A percentile compares a stretch with the other conserved stretches of the same genome.
phyloP scores from a whole-genome alignment of 2,888 invertebrate genomes.

The Plebejus melissa region DNA sequence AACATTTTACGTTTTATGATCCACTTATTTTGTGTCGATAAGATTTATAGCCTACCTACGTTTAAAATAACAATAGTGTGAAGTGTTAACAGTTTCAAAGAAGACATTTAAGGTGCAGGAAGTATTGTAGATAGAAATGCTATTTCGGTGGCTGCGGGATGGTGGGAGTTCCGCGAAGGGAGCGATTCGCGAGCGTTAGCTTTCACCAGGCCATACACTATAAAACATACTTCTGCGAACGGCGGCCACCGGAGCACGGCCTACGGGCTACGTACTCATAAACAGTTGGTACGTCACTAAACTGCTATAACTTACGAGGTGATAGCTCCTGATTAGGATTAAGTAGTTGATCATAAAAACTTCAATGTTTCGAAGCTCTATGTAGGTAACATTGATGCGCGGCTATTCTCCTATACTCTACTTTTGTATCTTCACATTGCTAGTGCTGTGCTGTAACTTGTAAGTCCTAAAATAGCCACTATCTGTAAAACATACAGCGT shows the following conservation, averaged over 20 bases:
- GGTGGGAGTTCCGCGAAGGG: slow-evolving; percentile 43
- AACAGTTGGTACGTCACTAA: slow-evolving; percentile 42
- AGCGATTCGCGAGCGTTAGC: slow-evolving; percentile 55
- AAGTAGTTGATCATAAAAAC: not conserved
- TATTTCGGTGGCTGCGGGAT: slow-evolving; percentile 37
- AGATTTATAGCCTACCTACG: not conserved
- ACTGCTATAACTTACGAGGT: slow-evolving; percentile 1
- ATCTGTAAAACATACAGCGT: not conserved
- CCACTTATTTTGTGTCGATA: not conserved
- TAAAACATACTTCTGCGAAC: slow-evolving; percentile 69
- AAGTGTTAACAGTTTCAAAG: slow-evolving; percentile 26
- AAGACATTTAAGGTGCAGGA: slow-evolving; percentile 37
- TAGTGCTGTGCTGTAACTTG: too few relatives aligned
- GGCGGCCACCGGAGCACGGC: slow-evolving; percentile 56
- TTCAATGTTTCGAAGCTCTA: not conserved
- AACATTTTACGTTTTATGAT: not conserved
- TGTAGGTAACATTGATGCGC: not conserved
- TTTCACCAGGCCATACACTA: slow-evolving; percentile 71
- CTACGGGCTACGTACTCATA: slow-evolving; percentile 48
- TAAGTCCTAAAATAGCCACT: not conserved
- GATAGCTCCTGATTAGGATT: not conserved
- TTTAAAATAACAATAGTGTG: slow-evolving; percentile 24
- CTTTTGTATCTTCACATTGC: not conserved
- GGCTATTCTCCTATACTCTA: not conserved
- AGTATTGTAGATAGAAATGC: slow-evolving; percentile 35